Evolutionary conservation across 2,797 vertebrate species (phyloP), one percentile per base, ranked within the genome.

Genomic region (Adrianichthys oophorus): DNA sequence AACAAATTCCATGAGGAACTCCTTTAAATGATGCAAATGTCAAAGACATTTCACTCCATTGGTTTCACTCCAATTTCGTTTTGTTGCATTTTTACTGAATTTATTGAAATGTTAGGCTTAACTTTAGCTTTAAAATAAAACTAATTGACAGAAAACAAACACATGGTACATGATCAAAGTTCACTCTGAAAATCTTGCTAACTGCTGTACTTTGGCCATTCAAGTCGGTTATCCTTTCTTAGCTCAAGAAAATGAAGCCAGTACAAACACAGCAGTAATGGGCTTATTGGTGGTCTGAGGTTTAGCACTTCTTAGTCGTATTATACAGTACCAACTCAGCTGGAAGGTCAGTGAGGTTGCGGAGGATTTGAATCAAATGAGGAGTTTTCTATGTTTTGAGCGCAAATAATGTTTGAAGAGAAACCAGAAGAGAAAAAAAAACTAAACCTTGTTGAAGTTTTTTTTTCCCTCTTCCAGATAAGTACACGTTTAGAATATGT

Each of bases 241-340:
- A 80, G 52, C 66, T 48, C 15, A 7, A 10, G 19, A 56, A 70
- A 79, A 74, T 57, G 23, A 66, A 67, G 43, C 62, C 70, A 70
- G 67, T 80, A 18, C 8, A 48, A 59, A 72, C 29, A 68, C 48
- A 79, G 65, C 49, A 44, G 41, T 80, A 79, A 84, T 56, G 62
- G 58, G 74, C 68, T 88, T 84, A 85, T 18, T 58, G 58, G 63
- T 80, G 73, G 71, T 58, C 65, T 65, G 71, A 74, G 68, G 76
- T 52, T 63, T 29, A 43, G 29, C 68, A 21, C 8, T 18, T 60
- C 19, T 70, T 72, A 83, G 74, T 72, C 74, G 62, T 55, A 32
- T 76, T 72, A 78, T 15, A 49, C 61, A 18, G 32, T 32, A 32
- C 32, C 32, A 66, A 74, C 56, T 68, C 65, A 50, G 43, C 60